Percentiles rank a stretch among this genome's conserved stretches.
These are phyloP conservation scores for Oreonectes daqikongensis DNA, from an alignment of 2,797 vertebrate genomes.

Conservation along the genomic window DNA sequence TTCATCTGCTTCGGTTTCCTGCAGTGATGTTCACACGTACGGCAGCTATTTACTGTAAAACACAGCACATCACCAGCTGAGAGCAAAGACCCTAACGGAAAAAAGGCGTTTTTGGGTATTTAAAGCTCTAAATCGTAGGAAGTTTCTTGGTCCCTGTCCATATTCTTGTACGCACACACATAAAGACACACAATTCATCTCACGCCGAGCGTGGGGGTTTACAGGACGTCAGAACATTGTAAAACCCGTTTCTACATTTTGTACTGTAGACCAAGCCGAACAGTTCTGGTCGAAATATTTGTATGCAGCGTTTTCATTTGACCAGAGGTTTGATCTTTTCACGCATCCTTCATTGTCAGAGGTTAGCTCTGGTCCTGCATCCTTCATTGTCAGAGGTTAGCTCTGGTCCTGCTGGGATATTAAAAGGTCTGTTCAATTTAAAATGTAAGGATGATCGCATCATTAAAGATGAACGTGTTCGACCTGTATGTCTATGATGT, in stretches of 20 bases:
- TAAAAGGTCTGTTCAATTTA: constrained; percentile 26
- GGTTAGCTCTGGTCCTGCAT: not conserved
- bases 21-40: not conserved
- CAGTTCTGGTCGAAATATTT: not conserved
- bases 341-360: not conserved
- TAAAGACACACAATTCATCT: not conserved
- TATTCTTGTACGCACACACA: not conserved
- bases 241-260: too few relatives aligned
- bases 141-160: too few relatives aligned
- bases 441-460: constrained; percentile 46
- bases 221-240: too few relatives aligned
- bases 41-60: not conserved
- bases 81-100: too few relatives aligned
- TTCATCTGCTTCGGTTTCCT: not conserved
- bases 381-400: too few relatives aligned
- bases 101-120: too few relatives aligned
- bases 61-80: not conserved
- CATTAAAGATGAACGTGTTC: constrained; percentile 49
- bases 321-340: not conserved
- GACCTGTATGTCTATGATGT: constrained; percentile 49
- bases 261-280: not conserved
- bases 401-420: not conserved
- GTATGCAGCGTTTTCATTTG: too few relatives aligned
- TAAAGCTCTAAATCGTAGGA: too few relatives aligned
- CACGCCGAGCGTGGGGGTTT: not conserved